phyloP scores from a whole-genome alignment of 2,888 invertebrate genomes.

The Ophioninae sp. region DNA sequence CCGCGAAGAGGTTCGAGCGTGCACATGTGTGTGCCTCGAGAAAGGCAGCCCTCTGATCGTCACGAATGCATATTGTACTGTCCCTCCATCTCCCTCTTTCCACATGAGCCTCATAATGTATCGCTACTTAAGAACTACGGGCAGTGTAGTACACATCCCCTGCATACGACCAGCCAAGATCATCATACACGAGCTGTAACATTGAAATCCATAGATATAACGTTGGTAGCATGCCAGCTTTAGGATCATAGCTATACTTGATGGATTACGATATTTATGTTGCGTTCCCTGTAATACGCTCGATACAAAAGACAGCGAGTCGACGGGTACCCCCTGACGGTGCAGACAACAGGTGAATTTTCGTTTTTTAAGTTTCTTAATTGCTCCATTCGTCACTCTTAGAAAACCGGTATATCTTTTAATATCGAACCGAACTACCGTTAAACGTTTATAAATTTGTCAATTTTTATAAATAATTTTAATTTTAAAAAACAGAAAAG shows the following conservation, averaged over 20 bases:
- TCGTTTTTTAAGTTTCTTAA: slow-evolving; percentile 46
- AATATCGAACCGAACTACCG: slow-evolving; percentile 1
- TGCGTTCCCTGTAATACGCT: slow-evolving; percentile 39
- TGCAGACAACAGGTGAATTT: slow-evolving; percentile 47
- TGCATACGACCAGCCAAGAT: slow-evolving; percentile 34
- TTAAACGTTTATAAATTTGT: slow-evolving; percentile 4
- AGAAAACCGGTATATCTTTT: background rate
- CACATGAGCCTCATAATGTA: slow-evolving; percentile 60
- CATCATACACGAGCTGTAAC: slow-evolving; percentile 29
- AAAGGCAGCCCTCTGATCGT: slow-evolving; percentile 64
- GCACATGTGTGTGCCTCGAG: slow-evolving; percentile 41
- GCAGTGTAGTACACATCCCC: slow-evolving; percentile 44
- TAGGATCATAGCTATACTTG: slow-evolving; percentile 35
- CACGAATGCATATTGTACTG: slow-evolving; percentile 75
- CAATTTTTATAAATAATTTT: too few species aligned
- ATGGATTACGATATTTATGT: slow-evolving; percentile 54
- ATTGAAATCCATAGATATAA: slow-evolving; percentile 36
- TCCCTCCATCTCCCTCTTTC: slow-evolving; percentile 54
- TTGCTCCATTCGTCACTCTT: slow-evolving; percentile 30
- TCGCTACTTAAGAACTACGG: slow-evolving; percentile 56
- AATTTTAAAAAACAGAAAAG: too few species aligned
- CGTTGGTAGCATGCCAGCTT: slow-evolving; percentile 33
- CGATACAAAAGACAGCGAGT: slow-evolving; percentile 38
- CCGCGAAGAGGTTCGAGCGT: slow-evolving; percentile 53
- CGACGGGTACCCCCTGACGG: slow-evolving; percentile 16